Evolutionary conservation across 2,113 vertebrate genomes (phyloP).

Genomic region (Lates calcarifer): DNA sequence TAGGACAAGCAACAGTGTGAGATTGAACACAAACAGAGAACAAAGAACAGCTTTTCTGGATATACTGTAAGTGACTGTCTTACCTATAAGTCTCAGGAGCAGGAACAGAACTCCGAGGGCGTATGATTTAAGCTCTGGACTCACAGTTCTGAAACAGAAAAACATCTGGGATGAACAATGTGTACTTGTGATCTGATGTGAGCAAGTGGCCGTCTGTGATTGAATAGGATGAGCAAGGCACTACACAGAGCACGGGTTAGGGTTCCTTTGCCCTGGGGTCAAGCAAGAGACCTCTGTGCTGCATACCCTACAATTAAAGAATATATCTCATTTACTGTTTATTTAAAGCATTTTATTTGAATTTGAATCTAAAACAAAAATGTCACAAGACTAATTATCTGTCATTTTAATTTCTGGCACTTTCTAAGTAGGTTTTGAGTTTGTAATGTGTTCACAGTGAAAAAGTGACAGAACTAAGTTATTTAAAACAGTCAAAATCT

Average conservation of each 20-base stretch:
- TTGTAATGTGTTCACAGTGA: background rate
- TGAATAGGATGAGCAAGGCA: background rate
- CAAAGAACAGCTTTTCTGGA: background rate
- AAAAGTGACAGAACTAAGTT: background rate
- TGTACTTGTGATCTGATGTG: background rate
- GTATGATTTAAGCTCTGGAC: constrained; percentile 84
- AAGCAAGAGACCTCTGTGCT: background rate
- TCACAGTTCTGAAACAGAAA: constrained; percentile 78
- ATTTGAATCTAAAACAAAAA: background rate
- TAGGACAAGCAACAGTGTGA: background rate
- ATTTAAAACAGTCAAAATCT: background rate
- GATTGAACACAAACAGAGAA: background rate
- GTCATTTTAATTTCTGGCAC: background rate
- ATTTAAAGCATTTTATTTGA: too few species aligned
- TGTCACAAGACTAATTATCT: too few species aligned
- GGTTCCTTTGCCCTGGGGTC: background rate
- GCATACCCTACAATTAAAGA: background rate
- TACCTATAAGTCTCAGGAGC: constrained; percentile 83
- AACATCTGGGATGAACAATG: background rate
- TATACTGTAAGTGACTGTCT: constrained; percentile 28
- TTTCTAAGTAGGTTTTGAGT: too few species aligned
- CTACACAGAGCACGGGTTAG: background rate
- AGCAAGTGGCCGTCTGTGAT: background rate
- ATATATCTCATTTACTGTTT: background rate
- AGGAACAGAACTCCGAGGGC: constrained; percentile 84